phyloP scores from a whole-genome alignment of 2,888 invertebrate genomes.

The Dioctria linearis region DNA sequence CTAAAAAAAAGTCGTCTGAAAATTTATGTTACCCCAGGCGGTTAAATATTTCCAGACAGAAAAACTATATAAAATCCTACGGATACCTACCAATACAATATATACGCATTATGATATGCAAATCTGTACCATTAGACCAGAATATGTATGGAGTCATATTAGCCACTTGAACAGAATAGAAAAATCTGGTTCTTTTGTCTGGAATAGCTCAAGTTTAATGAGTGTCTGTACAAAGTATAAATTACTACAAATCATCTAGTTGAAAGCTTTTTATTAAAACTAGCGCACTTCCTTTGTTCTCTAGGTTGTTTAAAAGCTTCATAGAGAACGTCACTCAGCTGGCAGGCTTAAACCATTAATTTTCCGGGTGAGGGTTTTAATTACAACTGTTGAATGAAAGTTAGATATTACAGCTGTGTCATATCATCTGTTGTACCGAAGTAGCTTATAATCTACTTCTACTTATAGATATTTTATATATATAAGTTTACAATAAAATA shows the following conservation, averaged over 20 bases:
- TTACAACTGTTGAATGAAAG: slow-evolving; percentile 51
- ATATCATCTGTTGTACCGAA: slow-evolving; percentile 11
- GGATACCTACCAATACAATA: too few species aligned
- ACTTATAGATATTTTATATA: too few species aligned
- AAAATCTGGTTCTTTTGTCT: neutral
- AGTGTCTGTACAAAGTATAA: neutral
- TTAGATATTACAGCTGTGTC: slow-evolving; percentile 18
- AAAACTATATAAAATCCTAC: too few species aligned
- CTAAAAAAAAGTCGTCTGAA: too few species aligned
- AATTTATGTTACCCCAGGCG: too few species aligned
- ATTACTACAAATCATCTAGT: slow-evolving; percentile 36
- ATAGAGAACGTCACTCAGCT: slow-evolving; percentile 50
- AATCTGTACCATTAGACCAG: too few species aligned
- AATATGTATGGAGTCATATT: too few species aligned
- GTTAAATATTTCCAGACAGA: too few species aligned
- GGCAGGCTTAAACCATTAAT: slow-evolving; percentile 49
- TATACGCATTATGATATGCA: too few species aligned
- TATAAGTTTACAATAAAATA: too few species aligned
- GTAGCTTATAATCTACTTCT: neutral
- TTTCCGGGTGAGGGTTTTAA: slow-evolving; percentile 49
- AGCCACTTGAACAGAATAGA: too few species aligned
- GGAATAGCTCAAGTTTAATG: slow-evolving; percentile 23
- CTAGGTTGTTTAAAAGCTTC: slow-evolving; percentile 38
- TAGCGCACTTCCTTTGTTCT: slow-evolving; percentile 38
- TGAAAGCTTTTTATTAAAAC: slow-evolving; percentile 47